Evolutionary conservation across 2,888 invertebrate genomes (phyloP), one percentile per base, ranked within the genome.

Genomic region (Malthinus flaveolus): DNA sequence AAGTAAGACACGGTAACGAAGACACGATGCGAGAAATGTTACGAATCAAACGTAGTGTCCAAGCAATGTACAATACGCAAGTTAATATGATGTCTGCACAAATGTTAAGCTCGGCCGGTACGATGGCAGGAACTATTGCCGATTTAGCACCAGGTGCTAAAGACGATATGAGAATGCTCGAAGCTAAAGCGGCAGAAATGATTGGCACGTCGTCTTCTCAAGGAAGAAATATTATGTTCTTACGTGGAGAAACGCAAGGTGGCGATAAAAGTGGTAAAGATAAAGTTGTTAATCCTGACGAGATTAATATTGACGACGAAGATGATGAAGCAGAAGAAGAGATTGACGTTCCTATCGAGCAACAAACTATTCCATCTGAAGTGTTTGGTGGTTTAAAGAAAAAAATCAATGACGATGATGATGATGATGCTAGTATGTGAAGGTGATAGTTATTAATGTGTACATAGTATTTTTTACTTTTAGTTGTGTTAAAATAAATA

Each of bases 11-110:
- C 79, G 99, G 99, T 10, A 99, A 99, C 80, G 98, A 99, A 78
- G 99, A 99, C 74, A 99, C 99, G 0, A 95, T 99, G 87, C 84
- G 97, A 44, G 98, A 99, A 82, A 97, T 99, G 97, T 81, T 99
- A 68, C 85, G 98, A 71, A 97, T 99, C 64, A 97, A 97, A 80
- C 87, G 98, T 68, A 96, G 96, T 73, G 94, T 99, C 0, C 97
- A 97, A 80, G 98, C 98, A 3, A 93, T 93, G 71, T 99, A 95
- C 78, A 99, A 98, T 77, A 98, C 97, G 1, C 97, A 98, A 82
- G 84, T 89, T n/a, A 98, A 98, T 77, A 97, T 97, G 91, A 97
- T 98, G 96, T 94, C 96, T 9, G 96, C 97, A 0, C 97, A 97
- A 79, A 95, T 95, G 90, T 81, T 97, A 68, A 93, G 90, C 69